Evolutionary conservation across 1,140 invertebrate genomes (phyloP), one percentile per base, ranked within the genome.

Genomic region (Lucilia sericata): DNA sequence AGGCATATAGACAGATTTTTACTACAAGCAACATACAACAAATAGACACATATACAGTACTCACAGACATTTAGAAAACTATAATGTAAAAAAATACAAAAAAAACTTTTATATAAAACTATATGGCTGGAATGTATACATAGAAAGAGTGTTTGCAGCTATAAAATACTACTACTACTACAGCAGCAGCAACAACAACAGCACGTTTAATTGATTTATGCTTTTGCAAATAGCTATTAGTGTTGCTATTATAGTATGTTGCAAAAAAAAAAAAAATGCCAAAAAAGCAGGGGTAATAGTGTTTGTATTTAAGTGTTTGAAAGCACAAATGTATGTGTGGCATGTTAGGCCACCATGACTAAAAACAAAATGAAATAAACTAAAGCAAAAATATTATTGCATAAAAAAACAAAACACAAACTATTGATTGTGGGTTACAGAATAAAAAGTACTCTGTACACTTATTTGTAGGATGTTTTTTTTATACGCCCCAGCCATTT

Each of bases 191-290:
- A 14, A n/a, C 51, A 55, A n/a, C 65, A 70, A n/a, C 65, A 70
- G 65, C 65, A 80, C 76, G 25, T 80, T 80, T 80, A 80, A 80
- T 80, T 80, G 76, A 80, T 80, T 80, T 80, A 80, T 80, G 76
- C 76, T 80, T 80, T 80, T 80, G 76, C 76, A 80, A 80, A 80
- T 80, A 80, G 76, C 76, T 80, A 80, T 80, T 80, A 80, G 76
- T 80, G 76, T 21, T 80, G 47, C 76, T 80, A 80, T 47, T 80
- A 80, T 80, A 30, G 25, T 30, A 80, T 51, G 42, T 19, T 80
- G 76, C 25, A 30, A 30, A 30, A 30, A 30, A 30, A 30, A 30
- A 30, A 30, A 30, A 30, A 30, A 30, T 2, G 75, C 70, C n/a
- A n/a, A 74, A 74, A 34, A 25, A 10, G n/a, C 70, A 25, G 7